Base-by-base conservation (phyloP, 2,888 invertebrate genomes). In the Mactromeris polynyma region DNA sequence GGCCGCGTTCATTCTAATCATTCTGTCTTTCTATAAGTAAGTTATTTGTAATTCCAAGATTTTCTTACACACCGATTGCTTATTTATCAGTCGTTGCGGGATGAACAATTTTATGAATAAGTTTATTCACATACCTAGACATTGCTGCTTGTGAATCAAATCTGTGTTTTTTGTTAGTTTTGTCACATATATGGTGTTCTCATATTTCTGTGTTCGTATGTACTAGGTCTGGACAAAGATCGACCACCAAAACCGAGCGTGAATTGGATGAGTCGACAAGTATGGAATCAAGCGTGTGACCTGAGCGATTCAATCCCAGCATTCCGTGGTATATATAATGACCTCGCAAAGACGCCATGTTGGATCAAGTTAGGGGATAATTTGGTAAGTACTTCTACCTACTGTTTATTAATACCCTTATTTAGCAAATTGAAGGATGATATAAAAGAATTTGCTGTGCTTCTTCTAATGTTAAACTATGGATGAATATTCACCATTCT, bases 261-360 rank as follows among this genome's bases (percentile, higher is more conserved):
- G 86, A 97, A 97, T 33, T 97, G 97, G 77, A 95, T 98, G 79
- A 97, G 97, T 0, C 98, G 98, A 21, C 86, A 86, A 4, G 92
- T 90, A 3, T 99, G 98, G 98, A 97, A 97, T 14, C 97, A 97
- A 0, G 97, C 97, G 0, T 97, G 98, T 94, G 98, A 97, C 95
- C 96, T 98, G 69, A 97, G 98, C 38, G 97, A 97, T 40, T 97
- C 96, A 33, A 98, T 98, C 89, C 94, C 97, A 0, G 93, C 91
- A 6, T 97, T 97, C 93, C 93, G 94, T 78, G 95, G 95, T 33
- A 94, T 97, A 40, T 93, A 93, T 33, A 93, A 93, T 26, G 96
- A 96, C 89, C 90, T 97, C 2, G 92, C 93, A n/a, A 93, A 94
- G 81, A 96, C 96, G 7, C 96, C 96, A 0, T 94, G 94, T 85